Evolutionary conservation across 2,797 vertebrate genomes (phyloP).

Genomic region (Lepilemur septentrionalis): DNA sequence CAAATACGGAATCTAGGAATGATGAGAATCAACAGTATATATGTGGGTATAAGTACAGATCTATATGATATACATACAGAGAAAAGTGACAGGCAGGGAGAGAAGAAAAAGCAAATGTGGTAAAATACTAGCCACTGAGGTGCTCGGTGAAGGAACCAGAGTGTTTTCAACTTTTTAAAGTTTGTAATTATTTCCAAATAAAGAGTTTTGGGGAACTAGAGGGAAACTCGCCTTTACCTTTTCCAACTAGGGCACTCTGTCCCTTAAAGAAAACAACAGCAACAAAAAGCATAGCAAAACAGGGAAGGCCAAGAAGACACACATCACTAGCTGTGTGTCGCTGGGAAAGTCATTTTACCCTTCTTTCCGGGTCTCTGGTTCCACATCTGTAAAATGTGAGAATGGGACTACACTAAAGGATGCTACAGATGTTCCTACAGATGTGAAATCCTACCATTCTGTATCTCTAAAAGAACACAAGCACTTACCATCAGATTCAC

Average conservation of each 20-base stretch:
- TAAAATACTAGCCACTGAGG: not conserved
- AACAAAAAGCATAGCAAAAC: not conserved
- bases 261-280: not conserved
- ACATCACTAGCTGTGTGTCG: not conserved
- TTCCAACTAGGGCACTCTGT: not conserved
- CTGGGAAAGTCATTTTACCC: not conserved
- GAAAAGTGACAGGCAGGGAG: not conserved
- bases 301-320: not conserved
- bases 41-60: not conserved
- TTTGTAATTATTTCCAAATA: slow-evolving; percentile 12
- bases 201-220: not conserved
- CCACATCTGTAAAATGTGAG: not conserved
- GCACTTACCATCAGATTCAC: slow-evolving; percentile 85
- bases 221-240: not conserved
- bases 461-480: not conserved
- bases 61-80: not conserved
- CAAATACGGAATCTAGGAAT: not conserved
- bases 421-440: not conserved
- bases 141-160: not conserved
- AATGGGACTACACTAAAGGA: not conserved
- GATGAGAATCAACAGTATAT: not conserved
- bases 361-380: not conserved
- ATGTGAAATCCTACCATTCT: not conserved
- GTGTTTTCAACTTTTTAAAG: not conserved
- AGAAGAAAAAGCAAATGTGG: not conserved